These are phyloP conservation scores for Brachystomella parvula DNA, from an alignment of 1,140 invertebrate genomes.

Conservation along the genomic window DNA sequence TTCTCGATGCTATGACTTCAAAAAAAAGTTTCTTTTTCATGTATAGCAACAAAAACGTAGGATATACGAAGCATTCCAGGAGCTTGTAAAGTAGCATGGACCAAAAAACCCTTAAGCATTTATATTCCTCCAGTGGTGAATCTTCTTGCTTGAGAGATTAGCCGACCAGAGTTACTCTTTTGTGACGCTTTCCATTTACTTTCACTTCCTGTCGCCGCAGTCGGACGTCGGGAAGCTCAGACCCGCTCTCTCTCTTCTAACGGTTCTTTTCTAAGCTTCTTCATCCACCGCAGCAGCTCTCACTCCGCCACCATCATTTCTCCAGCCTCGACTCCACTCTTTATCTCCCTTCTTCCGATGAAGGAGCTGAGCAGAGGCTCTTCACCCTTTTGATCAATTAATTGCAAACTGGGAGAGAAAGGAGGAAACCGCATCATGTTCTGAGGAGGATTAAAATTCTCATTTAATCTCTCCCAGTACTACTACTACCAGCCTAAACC, in stretches of 20 bases:
- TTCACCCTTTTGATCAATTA: constrained; percentile 6
- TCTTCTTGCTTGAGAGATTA: too few relatives aligned
- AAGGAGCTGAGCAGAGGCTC: too few relatives aligned
- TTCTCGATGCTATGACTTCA: not conserved
- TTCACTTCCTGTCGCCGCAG: constrained; percentile 3
- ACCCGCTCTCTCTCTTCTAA: too few relatives aligned
- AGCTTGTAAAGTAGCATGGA: not conserved
- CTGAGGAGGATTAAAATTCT: not conserved
- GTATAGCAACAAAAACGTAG: too few relatives aligned
- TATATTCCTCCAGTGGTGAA: too few relatives aligned
- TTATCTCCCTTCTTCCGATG: not conserved
- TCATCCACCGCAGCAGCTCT: too few relatives aligned
- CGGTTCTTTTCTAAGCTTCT: too few relatives aligned
- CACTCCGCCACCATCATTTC: not conserved
- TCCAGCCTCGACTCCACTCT: not conserved
- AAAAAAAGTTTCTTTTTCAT: too few relatives aligned
- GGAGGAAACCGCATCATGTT: constrained; percentile 1
- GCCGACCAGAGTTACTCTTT: not conserved
- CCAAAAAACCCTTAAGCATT: too few relatives aligned
- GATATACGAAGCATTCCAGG: not conserved
- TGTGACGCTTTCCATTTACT: constrained; percentile 9
- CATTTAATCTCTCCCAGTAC: too few relatives aligned
- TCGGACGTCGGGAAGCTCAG: not conserved
- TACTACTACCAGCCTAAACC: not conserved
- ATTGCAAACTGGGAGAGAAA: not conserved